Conservation (phyloP, 1,140 invertebrate species). For the Carposina sasakii region DNA sequence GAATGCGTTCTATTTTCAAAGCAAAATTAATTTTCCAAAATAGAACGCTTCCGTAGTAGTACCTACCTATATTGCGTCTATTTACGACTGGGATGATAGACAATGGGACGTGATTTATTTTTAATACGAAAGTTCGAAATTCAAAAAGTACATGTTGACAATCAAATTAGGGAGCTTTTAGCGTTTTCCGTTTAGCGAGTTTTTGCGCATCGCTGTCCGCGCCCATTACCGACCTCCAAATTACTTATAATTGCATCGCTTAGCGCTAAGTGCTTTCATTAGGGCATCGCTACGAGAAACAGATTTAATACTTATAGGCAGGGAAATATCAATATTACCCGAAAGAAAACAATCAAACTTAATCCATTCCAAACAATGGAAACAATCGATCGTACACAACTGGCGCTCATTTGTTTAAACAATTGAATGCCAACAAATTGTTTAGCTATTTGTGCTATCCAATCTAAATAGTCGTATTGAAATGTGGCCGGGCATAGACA, state of each 20-base stretch:
- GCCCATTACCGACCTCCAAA: conserved; percentile 63
- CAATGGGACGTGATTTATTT: conserved; percentile 21
- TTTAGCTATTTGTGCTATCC: conserved; percentile 2
- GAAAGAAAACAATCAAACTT: conserved; percentile 22
- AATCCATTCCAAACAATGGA: conserved; percentile 25
- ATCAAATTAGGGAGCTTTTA: conserved; percentile 70
- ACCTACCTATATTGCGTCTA: too few relatives aligned
- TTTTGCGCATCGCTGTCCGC: conserved; percentile 62
- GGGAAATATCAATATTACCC: conserved; percentile 38
- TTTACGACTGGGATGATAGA: too few relatives aligned
- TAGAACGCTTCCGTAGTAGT: too few relatives aligned
- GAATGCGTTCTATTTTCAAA: too few relatives aligned
- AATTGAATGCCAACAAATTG: too few relatives aligned
- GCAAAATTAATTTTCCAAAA: too few relatives aligned
- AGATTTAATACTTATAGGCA: conserved; percentile 31
- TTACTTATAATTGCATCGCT: conserved; percentile 72
- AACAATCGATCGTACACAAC: too few relatives aligned
- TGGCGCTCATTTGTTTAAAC: too few relatives aligned
- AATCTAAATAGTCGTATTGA: conserved; percentile 2
- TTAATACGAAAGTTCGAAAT: conserved; percentile 32
- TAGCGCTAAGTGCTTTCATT: conserved; percentile 70
- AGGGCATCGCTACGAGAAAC: conserved; percentile 44
- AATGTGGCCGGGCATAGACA: conserved; percentile 28
- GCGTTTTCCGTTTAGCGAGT: conserved; percentile 62
- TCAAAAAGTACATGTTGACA: conserved; percentile 59